Base-by-base conservation (phyloP, 2,113 vertebrate genomes). In the Anser brachyrhynchus region DNA sequence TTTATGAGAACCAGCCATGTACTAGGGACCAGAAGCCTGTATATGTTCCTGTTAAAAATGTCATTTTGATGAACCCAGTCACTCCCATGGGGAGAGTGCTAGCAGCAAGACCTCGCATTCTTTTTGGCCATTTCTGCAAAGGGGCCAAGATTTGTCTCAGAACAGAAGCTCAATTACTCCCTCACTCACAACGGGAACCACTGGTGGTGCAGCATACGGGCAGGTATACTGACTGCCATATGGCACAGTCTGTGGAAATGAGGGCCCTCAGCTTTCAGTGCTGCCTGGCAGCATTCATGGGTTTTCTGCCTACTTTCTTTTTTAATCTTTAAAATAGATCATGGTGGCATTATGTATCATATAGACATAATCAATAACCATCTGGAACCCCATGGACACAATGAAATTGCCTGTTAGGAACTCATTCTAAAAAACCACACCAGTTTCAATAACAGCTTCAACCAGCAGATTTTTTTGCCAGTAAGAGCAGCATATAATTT, bases 401-500 rank as follows among this genome's bases (percentile, higher is more conserved):
- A 78, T 73, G 84, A 94, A 96, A 96, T 93, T 84, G 95, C 88
- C 89, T 94, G 88, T 92, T 95, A 75, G 80, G 88, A 82, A 35
- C 73, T 93, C 73, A 31, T 65, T 96, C 89, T 91, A 87, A 51
- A 96, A 96, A 96, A 95, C 89, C 90, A 84, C 92, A 87, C 76
- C 70, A 76, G 86, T 87, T 89, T 94, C 86, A 95, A 13, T 95
- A 95, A 95, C 92, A 93, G 89, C 93, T 91, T 95, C 93, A 93
- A 65, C 58, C 73, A 96, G 86, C 89, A 87, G 88, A 94, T 95
- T 92, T 73, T 78, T 97, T 78, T 97, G 96, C 95, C 95, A 95
- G 83, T 69, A 95, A 72, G 89, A 76, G 92, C 54, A 95, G 76
- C 25, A 86, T 96, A 37, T 95, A 96, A 95, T 97, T 97, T 96